Conservation (phyloP, 2,888 invertebrate species). For the Himalopsyche japonica region DNA sequence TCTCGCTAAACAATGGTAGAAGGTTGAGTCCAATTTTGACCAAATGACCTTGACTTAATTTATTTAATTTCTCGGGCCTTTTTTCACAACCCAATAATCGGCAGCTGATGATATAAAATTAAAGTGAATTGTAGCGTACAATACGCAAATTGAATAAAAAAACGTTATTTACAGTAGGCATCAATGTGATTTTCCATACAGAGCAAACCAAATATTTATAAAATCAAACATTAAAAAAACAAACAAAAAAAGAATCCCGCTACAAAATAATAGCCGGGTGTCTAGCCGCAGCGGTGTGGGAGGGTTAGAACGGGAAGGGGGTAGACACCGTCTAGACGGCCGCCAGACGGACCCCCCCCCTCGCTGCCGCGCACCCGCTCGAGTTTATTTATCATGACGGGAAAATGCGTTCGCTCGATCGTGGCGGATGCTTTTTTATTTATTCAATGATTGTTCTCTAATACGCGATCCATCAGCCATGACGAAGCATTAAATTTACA, state of each 20-base stretch:
- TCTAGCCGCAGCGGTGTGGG: conserved; percentile 2
- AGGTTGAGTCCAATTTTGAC: no score
- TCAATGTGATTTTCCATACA: not conserved
- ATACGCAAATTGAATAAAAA: no score
- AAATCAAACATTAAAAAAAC: conserved; percentile 1
- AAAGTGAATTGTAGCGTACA: no score
- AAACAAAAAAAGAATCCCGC: not conserved
- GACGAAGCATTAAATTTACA: not conserved
- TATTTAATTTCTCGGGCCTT: no score
- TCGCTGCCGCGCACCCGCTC: conserved; percentile 11
- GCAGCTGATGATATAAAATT: no score
- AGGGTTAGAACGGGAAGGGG: not conserved
- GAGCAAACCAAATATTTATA: not conserved
- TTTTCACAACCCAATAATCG: no score
- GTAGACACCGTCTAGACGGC: conserved; percentile 27
- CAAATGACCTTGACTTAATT: no score
- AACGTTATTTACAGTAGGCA: not conserved
- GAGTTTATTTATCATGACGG: not conserved
- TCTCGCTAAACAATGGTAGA: no score
- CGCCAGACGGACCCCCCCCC: conserved; percentile 27
- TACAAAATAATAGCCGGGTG: not conserved
- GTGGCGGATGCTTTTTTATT: not conserved
- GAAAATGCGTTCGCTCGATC: not conserved
- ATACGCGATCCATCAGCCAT: not conserved
- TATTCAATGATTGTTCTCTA: not conserved